Percentiles rank a stretch among this genome's conserved stretches.
Evolutionary conservation across 2,797 vertebrate species (phyloP).

Genomic region (Lepilemur ruficaudatus): DNA sequence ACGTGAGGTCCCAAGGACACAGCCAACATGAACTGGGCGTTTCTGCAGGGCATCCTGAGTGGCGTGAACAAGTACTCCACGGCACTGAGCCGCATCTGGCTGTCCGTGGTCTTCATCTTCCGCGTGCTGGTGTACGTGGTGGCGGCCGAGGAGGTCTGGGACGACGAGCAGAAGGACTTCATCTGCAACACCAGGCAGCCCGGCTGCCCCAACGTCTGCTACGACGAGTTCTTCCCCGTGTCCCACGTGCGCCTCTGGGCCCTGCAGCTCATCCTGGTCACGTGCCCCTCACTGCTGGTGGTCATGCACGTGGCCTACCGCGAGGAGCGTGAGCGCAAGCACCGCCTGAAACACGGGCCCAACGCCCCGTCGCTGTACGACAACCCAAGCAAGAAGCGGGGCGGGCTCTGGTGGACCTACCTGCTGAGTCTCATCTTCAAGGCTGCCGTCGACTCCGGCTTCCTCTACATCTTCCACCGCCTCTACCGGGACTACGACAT

Average conservation of each 20-base stretch:
- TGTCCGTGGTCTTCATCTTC: conserved; percentile 93
- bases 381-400: conserved; percentile 92
- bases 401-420: conserved; percentile 97
- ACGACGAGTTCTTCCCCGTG: conserved; percentile 91
- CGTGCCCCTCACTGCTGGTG: conserved; percentile 91
- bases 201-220: conserved; percentile 94
- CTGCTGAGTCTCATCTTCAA: conserved; percentile 93
- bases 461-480: conserved; percentile 91
- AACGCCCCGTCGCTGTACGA: conserved; percentile 82
- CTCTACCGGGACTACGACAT: conserved; percentile 92
- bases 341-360: conserved; percentile 82
- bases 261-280: conserved; percentile 94
- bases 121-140: conserved; percentile 92
- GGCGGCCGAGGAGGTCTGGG: conserved; percentile 93
- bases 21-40: conserved; percentile 90
- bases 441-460: conserved; percentile 88
- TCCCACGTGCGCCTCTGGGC: conserved; percentile 94
- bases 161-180: conserved; percentile 93
- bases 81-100: conserved; percentile 91
- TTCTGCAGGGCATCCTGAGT: conserved; percentile 90
- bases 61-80: conserved; percentile 94
- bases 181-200: conserved; percentile 92
- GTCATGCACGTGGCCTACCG: conserved; percentile 91
- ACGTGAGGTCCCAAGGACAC: neutral
- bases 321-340: conserved; percentile 87